Base-by-base conservation (phyloP, 2,888 invertebrate genomes). In the Drosophila testacea region DNA sequence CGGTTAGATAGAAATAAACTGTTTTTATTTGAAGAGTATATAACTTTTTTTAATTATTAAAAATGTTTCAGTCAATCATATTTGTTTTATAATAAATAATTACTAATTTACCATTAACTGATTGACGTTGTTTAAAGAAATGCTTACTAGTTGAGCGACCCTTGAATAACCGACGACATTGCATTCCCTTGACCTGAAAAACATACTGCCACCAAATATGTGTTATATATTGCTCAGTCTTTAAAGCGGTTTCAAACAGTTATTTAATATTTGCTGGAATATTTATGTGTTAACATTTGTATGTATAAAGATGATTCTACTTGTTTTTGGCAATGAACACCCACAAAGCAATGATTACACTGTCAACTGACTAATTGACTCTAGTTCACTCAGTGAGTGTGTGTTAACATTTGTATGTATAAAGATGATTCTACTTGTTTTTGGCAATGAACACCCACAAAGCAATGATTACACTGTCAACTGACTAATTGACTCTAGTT, bases 141-240 rank as follows among this genome's bases (percentile, higher is more conserved):
- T 10, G 10, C 4, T 9, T 22, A 41, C 16, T 13, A 13, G 10
- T 42, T 56, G 13, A 62, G 46, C n/a, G 4, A 16, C 51, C 46
- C 70, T 63, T 38, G 64, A 41, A 27, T 30, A 34, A 61, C 46
- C 59, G 54, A 52, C 52, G 13, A 22, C 9, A 32, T 42, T 57
- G 56, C 28, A 32, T 70, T 63, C 69, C 83, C 83, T 82, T 82
- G 82, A 83, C 82, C 83, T 69, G 76, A 67, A 77, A 79, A 79
- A 59, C 30, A 55, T 32, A 42, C 48, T 22, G 68, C 38, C 55
- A 51, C 27, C 41, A 34, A 32, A 41, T 68, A 4, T 7, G 0
- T 30, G 5, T 30, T 30, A 30, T 30, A 30, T 5, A 30, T 6
- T 5, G 30, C 7, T 30, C 7, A 30, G 30, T 30, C 7, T 30